Evolutionary conservation across 2,797 vertebrate genomes (phyloP), one percentile per base, ranked within the genome.

Genomic region (Fistularia commersonii): DNA sequence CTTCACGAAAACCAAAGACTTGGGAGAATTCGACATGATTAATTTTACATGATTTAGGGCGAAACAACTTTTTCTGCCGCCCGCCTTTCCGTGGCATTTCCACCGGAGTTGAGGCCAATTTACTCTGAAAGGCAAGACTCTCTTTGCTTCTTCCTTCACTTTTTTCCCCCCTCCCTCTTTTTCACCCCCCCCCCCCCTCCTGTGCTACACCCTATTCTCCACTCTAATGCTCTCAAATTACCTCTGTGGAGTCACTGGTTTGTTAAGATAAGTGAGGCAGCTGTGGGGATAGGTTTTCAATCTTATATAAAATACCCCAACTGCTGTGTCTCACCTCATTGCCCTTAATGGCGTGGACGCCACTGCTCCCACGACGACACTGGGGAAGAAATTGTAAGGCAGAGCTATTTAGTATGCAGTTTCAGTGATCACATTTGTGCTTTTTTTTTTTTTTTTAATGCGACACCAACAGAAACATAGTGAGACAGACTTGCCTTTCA

Each of bases 181-280:
- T 40, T 52, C 40, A 42, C 40, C 40, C 23, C 64, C 55, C 62
- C 52, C 58, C 44, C 47, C 66, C 67, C 61, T 72, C 72, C 62
- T 69, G 63, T 54, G 54, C 78, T 47, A 12, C 64, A 71, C 74
- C 76, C 74, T 64, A 72, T 82, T 83, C 81, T 84, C 80, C 81
- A 85, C 79, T 86, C 83, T 83, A 72, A 70, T 80, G 75, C 83
- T 74, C 83, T 85, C 74, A 80, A 83, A 85, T 85, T 86, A 86
- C 85, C 72, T 79, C 64, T 69, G 75, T 76, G 79, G 74, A 84
- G 69, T 74, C 69, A 81, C 76, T 81, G 79, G 87, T 87, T 86
- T 86, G 84, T 81, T 83, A 85, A 86, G 85, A 87, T 87, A 87
- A 88, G 87, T 84, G 79, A 72, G 71, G 75, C 63, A n/a, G 79